Base-by-base conservation (phyloP, 2,113 vertebrate species). In the Coptodon rendalli region DNA sequence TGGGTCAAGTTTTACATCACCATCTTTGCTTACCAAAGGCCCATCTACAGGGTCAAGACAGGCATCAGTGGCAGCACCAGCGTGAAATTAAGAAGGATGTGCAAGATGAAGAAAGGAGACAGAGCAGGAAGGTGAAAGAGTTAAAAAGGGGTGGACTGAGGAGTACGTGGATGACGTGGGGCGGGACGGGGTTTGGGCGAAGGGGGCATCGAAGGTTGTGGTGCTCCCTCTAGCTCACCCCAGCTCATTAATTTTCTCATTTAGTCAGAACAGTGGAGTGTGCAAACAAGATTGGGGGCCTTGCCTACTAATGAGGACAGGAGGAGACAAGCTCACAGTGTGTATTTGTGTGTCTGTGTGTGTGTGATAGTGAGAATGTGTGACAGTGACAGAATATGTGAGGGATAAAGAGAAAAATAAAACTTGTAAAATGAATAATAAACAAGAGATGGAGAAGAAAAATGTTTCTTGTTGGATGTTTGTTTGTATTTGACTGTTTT, bases 241-340 rank as follows among this genome's bases (percentile, higher is more conserved):
- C 56, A 90, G 92, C 89, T 95, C 93, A 95, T 95, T 95, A 94
- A 95, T 95, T 95, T 94, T 92, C 94, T 93, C 91, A 96, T 96
- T 95, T 95, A 95, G 91, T 93, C 86, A 90, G 91, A 93, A 95
- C 91, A 93, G 88, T 91, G 87, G 91, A 94, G 92, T 94, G 89
- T 95, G 94, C 92, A 93, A 94, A 94, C 91, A 92, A 92, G 93
- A 93, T 85, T 78, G 14, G 83, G 86, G 87, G 86, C 82, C 89
- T 80, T 90, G 93, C 93, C 83, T 93, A 90, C 91, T 94, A 93
- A 95, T 94, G 93, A 94, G 92, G 83, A 91, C 90, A 87, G 80
- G 87, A 86, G 76, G 81, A 90, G 86, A 90, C 40, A 16, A 83
- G 76, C 76, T 52, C 83, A 89, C 40, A 50, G 52, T 73, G 73